Percentiles rank a stretch among this genome's conserved stretches.
These are phyloP conservation scores for Ptychoptera contaminata DNA, from an alignment of 2,888 invertebrate species.

Conservation along the genomic window DNA sequence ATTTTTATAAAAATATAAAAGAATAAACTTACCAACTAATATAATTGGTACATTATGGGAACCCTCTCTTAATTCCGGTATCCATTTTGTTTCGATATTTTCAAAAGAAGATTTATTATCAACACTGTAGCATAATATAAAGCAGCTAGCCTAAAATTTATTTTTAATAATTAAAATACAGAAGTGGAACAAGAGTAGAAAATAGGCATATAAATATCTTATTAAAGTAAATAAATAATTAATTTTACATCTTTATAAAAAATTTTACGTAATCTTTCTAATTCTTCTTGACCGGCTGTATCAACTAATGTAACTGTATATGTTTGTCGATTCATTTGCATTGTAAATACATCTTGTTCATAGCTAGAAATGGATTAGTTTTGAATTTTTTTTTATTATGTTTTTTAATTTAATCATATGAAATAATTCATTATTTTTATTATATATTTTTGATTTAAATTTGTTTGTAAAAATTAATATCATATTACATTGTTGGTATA, in stretches of 20 bases:
- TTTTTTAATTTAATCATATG: background rate
- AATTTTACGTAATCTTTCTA: slow-evolving; percentile 5
- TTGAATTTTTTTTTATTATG: background rate
- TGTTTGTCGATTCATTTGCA: slow-evolving; percentile 2
- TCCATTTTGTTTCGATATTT: slow-evolving; percentile 6
- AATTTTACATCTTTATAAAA: slow-evolving; percentile 3
- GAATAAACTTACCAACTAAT: slow-evolving; percentile 4
- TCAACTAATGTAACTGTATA: slow-evolving; percentile 6
- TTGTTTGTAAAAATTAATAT: background rate
- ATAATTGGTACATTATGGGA: slow-evolving; percentile 2
- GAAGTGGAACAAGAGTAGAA: no score
- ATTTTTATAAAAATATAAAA: background rate
- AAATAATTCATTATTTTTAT: background rate
- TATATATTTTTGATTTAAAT: no score
- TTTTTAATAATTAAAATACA: no score
- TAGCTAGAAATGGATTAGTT: slow-evolving; percentile 2
- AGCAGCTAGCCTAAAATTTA: slow-evolving; percentile 1
- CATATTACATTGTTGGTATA: slow-evolving; percentile 7
- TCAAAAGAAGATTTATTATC: slow-evolving; percentile 5
- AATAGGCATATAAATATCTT: no score
- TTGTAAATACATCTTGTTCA: slow-evolving; percentile 6
- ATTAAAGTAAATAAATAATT: no score
- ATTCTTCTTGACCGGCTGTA: slow-evolving; percentile 8
- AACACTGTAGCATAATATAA: slow-evolving; percentile 8
- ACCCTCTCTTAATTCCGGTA: slow-evolving; percentile 5